Base-by-base conservation (phyloP, 64 coral and sea anemone genomes). In the Stylophora pistillata region DNA sequence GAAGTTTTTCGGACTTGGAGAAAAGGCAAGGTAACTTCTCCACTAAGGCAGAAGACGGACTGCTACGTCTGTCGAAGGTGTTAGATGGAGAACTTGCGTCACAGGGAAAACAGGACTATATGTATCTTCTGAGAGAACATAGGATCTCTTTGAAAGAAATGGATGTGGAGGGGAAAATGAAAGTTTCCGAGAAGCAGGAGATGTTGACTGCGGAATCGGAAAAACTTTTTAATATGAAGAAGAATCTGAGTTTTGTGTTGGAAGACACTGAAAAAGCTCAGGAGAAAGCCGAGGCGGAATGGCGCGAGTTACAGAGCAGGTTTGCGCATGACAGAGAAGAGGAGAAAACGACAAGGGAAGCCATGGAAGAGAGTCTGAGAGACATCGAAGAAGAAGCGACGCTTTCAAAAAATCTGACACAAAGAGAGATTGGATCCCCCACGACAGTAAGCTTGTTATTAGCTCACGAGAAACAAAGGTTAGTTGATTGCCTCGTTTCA, bases 331-430 rank as follows among this genome's bases (percentile, higher is more conserved):
- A 99, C 4, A 92, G 97, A 59, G 89, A 78, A 41, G 97, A 93
- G 73, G 97, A 99, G 74, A 74, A 56, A 16, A 72, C 85, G 3
- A 97, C 92, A 27, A 86, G 92, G 58, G 91, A 93, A 20, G 91
- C 95, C 0, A 89, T 97, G 82, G 62, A 87, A 61, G 95, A 97
- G 68, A 97, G 91, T 64, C 70, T 97, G 12, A 83, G 89, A 87
- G 95, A 97, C 63, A 87, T 97, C 52, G 95, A 97, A 34, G 95
- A 97, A 74, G 95, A 97, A 17, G 91, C 95, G 17, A 89, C 82
- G 73, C 86, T 97, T 16, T 93, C 91, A 17, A 81, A 77, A 78
- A 97, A 91, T 82, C 68, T 97, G 18, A 82, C 91, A 17, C 91
- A 89, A 77, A 90, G 79, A 78, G 87, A 97, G 88, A 93, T 93